Evolutionary conservation across 2,113 vertebrate genomes (phyloP).

Genomic region (Nansenia antarctica): DNA sequence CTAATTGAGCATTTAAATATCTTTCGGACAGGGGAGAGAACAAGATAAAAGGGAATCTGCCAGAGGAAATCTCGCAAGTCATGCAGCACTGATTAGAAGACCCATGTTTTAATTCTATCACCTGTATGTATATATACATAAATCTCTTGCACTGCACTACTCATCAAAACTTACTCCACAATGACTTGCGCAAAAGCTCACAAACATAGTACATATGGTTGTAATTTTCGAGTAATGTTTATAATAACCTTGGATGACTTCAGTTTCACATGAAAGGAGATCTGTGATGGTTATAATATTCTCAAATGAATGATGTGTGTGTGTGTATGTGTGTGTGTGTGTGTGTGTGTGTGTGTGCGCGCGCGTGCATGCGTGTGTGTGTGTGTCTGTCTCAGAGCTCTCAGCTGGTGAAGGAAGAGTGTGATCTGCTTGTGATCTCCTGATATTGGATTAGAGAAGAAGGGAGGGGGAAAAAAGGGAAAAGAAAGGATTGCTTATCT

Average conservation of each 20-base stretch:
- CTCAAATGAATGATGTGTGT: neutral
- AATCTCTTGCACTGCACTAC: neutral
- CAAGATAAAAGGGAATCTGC: conserved; percentile 40
- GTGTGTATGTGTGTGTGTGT: neutral
- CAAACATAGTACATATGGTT: neutral
- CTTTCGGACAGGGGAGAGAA: conserved; percentile 40
- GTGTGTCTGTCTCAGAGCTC: neutral
- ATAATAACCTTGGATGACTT: conserved; percentile 7
- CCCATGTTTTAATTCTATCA: neutral
- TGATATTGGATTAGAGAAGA: conserved; percentile 26
- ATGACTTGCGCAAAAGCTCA: neutral
- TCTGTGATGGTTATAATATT: neutral
- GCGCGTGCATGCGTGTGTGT: neutral
- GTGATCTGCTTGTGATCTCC: conserved; percentile 37
- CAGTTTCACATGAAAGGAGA: neutral
- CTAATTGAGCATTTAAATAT: conserved; percentile 52
- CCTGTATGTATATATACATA: too few species aligned
- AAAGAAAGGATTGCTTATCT: conserved; percentile 22
- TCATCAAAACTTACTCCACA: neutral
- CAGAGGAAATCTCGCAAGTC: conserved; percentile 8
- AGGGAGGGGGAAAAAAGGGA: neutral
- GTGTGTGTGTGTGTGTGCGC: neutral
- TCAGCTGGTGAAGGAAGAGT: conserved; percentile 8
- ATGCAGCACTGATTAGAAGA: conserved; percentile 35
- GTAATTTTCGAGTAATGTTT: neutral